These are phyloP conservation scores for Zaprionus gabonicus DNA, from an alignment of 1,140 invertebrate genomes.

Conservation along the genomic window DNA sequence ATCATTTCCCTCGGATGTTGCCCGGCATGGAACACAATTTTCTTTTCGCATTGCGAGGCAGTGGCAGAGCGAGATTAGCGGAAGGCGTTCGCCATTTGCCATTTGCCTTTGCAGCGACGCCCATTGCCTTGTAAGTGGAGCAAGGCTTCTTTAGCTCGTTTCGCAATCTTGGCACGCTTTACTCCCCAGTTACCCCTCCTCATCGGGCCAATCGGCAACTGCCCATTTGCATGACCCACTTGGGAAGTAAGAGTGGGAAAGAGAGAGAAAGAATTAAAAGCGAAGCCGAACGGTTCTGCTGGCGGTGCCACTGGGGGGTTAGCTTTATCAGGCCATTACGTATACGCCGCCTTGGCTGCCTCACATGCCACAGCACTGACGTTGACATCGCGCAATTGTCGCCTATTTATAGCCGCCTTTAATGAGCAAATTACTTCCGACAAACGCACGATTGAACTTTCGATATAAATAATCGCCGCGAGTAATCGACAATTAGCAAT, in stretches of 20 bases:
- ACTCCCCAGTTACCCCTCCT: neutral
- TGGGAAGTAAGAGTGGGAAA: neutral
- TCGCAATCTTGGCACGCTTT: constrained; percentile 47
- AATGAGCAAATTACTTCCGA: constrained; percentile 72
- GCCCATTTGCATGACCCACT: constrained; percentile 51
- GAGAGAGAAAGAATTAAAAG: constrained; percentile 20
- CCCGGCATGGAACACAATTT: constrained; percentile 1
- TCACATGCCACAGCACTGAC: constrained; percentile 29
- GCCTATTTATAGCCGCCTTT: constrained; percentile 65
- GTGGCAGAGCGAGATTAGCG: constrained; percentile 21
- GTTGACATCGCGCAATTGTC: constrained; percentile 29
- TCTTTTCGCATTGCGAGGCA: constrained; percentile 6
- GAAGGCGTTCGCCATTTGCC: constrained; percentile 28
- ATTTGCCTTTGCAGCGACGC: constrained; percentile 8
- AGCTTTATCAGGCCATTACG: constrained; percentile 59
- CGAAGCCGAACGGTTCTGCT: constrained; percentile 29
- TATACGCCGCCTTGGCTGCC: constrained; percentile 63
- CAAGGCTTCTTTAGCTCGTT: constrained; percentile 46
- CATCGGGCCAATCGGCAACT: constrained; percentile 20
- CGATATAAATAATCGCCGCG: constrained; percentile 61
- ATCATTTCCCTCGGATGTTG: constrained; percentile 10
- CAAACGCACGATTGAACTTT: constrained; percentile 78
- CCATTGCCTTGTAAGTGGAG: constrained; percentile 28
- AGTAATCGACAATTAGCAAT: constrained; percentile 54
- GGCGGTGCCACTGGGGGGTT: constrained; percentile 21